A percentile compares a stretch with the other conserved stretches of the same genome.
Evolutionary conservation across 2,113 vertebrate genomes (phyloP).

Genomic region (Alexandromys fortis): DNA sequence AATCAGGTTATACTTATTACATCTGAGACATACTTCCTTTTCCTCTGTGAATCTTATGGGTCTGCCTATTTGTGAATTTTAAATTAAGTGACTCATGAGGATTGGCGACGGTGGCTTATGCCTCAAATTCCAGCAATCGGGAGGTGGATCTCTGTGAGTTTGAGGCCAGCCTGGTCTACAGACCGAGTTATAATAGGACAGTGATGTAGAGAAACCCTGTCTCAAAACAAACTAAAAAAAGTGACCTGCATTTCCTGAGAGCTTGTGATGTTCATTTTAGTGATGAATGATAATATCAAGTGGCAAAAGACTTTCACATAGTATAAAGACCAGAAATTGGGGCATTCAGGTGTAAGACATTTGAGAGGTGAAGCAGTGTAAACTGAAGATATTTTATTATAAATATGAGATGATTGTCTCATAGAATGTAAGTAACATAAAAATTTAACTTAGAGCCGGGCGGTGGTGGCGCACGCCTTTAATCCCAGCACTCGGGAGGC

Average conservation of each 20-base stretch:
- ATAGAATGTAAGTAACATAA: not conserved
- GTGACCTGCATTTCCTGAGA: not conserved
- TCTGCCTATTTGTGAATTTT: constrained; percentile 16
- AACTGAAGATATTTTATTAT: constrained; percentile 3
- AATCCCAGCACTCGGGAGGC: no score
- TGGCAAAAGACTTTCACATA: not conserved
- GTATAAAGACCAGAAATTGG: constrained; percentile 13
- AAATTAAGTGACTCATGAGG: not conserved
- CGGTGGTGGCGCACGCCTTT: no score
- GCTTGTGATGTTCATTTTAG: not conserved
- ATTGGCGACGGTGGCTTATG: not conserved
- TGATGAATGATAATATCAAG: not conserved
- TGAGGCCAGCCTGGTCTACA: not conserved
- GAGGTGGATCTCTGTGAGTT: not conserved
- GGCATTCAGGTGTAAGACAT: not conserved
- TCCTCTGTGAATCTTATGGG: not conserved
- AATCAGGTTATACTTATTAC: not conserved
- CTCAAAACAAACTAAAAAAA: not conserved
- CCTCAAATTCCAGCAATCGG: not conserved
- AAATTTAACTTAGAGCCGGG: constrained; percentile 17
- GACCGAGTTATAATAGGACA: not conserved
- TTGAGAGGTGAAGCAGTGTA: not conserved
- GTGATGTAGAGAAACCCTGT: not conserved
- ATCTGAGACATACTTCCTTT: not conserved
- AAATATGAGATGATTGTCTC: not conserved